Percentiles rank a stretch among this genome's conserved stretches.
These are phyloP conservation scores for Drosophila paulistorum DNA, from an alignment of 1,140 invertebrate species.

Conservation along the genomic window DNA sequence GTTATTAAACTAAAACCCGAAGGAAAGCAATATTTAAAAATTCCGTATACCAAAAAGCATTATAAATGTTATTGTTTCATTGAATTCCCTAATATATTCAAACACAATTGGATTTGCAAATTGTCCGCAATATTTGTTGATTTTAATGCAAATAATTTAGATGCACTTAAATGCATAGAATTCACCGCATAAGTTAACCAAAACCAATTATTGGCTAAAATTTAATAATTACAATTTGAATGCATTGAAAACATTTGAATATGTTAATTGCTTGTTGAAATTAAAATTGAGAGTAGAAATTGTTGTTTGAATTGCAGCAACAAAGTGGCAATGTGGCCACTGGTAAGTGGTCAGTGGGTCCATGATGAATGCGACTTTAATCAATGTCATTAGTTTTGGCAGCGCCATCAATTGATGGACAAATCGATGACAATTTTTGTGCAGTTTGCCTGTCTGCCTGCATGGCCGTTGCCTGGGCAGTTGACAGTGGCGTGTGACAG, in stretches of 20 bases:
- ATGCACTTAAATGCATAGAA: no score
- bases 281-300: background rate
- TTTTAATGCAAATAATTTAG: no score
- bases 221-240: background rate
- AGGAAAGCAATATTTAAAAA: no score
- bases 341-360: constrained; percentile 16
- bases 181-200: no score
- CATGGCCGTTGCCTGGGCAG: constrained; percentile 24
- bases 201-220: no score
- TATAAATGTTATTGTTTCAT: no score
- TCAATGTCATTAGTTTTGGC: constrained; percentile 55
- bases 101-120: no score
- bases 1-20: no score
- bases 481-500: constrained; percentile 43
- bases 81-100: no score
- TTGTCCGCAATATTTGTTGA: no score
- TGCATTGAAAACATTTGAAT: background rate
- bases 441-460: background rate
- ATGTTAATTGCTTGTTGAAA: background rate
- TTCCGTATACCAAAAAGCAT: no score
- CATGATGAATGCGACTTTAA: constrained; percentile 65
- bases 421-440: constrained; percentile 22
- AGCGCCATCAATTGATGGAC: constrained; percentile 38
- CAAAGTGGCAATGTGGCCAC: constrained; percentile 14
- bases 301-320: constrained; percentile 8